Evolutionary conservation across 2,888 invertebrate species (phyloP).

Genomic region (Lacanobia wlatinum): DNA sequence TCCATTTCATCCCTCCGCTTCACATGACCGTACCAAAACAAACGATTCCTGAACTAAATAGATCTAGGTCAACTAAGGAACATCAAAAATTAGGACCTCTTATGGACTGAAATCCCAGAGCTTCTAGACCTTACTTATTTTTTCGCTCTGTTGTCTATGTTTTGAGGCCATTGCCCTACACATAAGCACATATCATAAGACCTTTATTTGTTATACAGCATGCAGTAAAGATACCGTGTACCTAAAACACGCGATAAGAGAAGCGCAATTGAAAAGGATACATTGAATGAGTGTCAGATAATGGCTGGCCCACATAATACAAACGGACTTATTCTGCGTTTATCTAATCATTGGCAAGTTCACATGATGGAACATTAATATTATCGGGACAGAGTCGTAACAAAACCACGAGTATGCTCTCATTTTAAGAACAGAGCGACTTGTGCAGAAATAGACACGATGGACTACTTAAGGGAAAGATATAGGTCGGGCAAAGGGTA

Average conservation of each 20-base stretch:
- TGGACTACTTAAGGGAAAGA: constrained; percentile 22
- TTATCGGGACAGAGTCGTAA: constrained; percentile 40
- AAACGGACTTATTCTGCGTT: constrained; percentile 53
- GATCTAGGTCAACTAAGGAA: neutral
- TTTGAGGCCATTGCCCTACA: neutral
- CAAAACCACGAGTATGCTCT: constrained; percentile 42
- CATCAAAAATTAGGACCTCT: neutral
- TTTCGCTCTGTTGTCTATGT: neutral
- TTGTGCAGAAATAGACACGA: constrained; percentile 34
- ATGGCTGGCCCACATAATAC: constrained; percentile 58
- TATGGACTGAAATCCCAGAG: no score
- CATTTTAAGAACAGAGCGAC: constrained; percentile 44
- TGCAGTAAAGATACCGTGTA: constrained; percentile 11
- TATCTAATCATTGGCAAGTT: constrained; percentile 66
- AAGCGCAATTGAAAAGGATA: constrained; percentile 48
- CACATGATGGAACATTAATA: constrained; percentile 53
- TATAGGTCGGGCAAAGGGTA: constrained; percentile 28
- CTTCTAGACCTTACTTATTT: no score
- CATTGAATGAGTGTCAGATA: constrained; percentile 55
- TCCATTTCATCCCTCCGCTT: neutral
- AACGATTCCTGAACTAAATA: no score
- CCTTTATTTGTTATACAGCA: constrained; percentile 8
- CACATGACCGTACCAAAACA: neutral
- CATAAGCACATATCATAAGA: neutral
- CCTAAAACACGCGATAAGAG: constrained; percentile 52